Evolutionary conservation across 2,888 invertebrate genomes (phyloP), one percentile per base, ranked within the genome.

Genomic region (Drosophila anceps): DNA sequence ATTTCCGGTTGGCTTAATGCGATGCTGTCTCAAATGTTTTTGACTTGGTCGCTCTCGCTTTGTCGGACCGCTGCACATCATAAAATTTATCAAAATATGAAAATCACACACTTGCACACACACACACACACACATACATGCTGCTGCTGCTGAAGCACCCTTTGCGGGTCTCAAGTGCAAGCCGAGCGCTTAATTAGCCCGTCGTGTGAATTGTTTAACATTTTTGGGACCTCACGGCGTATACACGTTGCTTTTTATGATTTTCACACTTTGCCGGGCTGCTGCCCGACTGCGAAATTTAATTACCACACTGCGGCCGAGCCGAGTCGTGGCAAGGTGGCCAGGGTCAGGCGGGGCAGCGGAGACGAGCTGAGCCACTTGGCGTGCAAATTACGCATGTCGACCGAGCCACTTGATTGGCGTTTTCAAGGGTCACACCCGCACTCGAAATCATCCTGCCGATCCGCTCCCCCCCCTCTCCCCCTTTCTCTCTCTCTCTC

Each of bases 381-480:
- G 76, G 81, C 76, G 79, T 85, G 84, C 87, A 88, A 85, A 85
- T 85, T 88, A 88, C 84, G 84, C 85, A 88, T 89, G 84, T 87
- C 69, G 79, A 80, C 72, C 73, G 76, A 75, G 69, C 65, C 84
- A 84, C 89, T 89, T 89, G 87, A 85, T 85, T 89, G 85, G 82
- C 81, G 70, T 73, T 84, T 87, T 82, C 79, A 84, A 89, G 85
- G 80, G 87, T 87, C 84, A 74, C 82, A 79, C 75, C 70, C 68
- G 69, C 70, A 71, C 68, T 74, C 65, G 51, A 70, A 55, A 61
- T 55, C 61, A 29, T 65, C 50, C 60, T 35, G 27, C 20, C 10
- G 18, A 9, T 33, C 50, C 44, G n/a, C 37, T 27, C 18, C 39
- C 24, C 33, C 20, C 54, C 37, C 51, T 4, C 29, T 10, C n/a